Base-by-base conservation (phyloP, 2,888 invertebrate genomes). In the Glaucopsyche alexis region DNA sequence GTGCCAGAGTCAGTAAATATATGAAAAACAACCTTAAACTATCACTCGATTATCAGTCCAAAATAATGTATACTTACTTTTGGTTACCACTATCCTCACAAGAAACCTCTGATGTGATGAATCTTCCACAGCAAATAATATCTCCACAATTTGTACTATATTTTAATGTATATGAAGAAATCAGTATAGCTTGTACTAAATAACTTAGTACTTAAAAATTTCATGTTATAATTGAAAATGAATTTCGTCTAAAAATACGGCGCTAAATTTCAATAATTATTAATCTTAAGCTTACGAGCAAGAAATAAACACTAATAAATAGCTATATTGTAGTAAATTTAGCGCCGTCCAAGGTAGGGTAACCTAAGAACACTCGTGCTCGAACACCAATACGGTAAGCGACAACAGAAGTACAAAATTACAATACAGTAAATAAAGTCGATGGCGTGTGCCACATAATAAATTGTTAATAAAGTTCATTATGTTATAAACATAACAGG, bases 401-500 rank as follows among this genome's bases (percentile, higher is more conserved):
- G 90, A 91, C 90, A 91, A 89, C 90, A 90, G 84, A 86, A 87
- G 82, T 87, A 90, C 87, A 89, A 83, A 79, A 82, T 85, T 89
- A 90, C 87, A 90, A 85, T 85, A 88, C 84, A 87, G 90, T 89
- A 90, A 91, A 91, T 91, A 93, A 88, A 92, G 92, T 92, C 93
- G 92, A 93, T 89, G 93, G 93, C 93, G 93, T 91, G 92, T 89
- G 93, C 93, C 93, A 93, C 87, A 86, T 85, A 85, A 81, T 84
- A 87, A 85, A 84, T 79, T 88, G 91, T 91, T 92, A 92, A 91
- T 91, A 90, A 87, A 91, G 89, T 87, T 91, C 88, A 91, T 92
- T 84, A 82, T 91, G 93, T 93, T 93, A 93, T 92, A 91, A 91
- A 93, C 93, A 91, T 92, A 93, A 93, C 93, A 93, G 93, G 93